Evolutionary conservation across 2,888 invertebrate genomes (phyloP), one percentile per base, ranked within the genome.

Genomic region (Ophioninae sp.): DNA sequence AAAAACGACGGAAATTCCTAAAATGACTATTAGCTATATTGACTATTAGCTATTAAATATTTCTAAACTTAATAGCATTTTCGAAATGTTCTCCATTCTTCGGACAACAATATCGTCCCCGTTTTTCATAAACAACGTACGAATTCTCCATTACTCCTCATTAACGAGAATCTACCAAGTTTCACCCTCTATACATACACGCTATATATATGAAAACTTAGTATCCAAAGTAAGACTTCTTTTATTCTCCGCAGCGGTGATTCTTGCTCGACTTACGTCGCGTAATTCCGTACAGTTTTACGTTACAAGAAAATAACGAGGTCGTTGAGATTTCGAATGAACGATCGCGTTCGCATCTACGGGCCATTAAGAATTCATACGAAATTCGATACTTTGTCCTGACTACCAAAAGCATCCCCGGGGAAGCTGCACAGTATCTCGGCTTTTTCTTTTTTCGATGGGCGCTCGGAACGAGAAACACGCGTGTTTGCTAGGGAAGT

Each of bases 361-460:
- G 39, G 50, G 59, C 13, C 8, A 82, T 82, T 70, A 37, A 6
- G 57, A 73, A 74, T 78, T 70, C 69, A 74, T 62, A 76, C 69
- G 69, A 67, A 78, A 74, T 64, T 78, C 56, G 41, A 44, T 30
- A 41, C 68, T 74, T 69, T 37, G 68, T 37, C 30, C 62, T 57
- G n/a, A 41, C n/a, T 37, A 72, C 44, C 57, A 50, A 56, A 44
- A 65, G 37, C 56, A 62, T 57, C 56, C 73, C 64, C 72, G 21
- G 61, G 37, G 17, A 44, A 73, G 62, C 73, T 21, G 37, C 39
- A 39, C 68, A 17, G 81, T 69, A 78, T 68, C 69, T 56, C 64
- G 30, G 59, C 30, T 30, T 30, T 50, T 50, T 50, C 8, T 41
- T 41, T 41, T 70, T 65, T 72, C 62, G 39, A 39, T 75, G 44